A percentile compares a stretch with the other conserved stretches of the same genome.
Evolutionary conservation across 2,113 vertebrate genomes (phyloP).

Genomic region (Elephantulus edwardii): DNA sequence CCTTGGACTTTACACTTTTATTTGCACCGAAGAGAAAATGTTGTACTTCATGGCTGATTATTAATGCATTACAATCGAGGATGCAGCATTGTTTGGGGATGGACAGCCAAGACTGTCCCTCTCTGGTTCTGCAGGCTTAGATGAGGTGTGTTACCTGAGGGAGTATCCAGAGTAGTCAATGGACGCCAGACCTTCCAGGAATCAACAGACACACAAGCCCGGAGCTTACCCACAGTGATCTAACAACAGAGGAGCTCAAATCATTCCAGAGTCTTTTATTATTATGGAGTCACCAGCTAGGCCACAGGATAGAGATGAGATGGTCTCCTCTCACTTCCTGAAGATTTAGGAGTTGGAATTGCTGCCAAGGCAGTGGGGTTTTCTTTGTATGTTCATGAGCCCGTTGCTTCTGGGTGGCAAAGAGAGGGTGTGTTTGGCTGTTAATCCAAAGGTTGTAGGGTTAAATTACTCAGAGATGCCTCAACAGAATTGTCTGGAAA

Average conservation of each 20-base stretch:
- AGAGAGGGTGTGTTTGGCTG: neutral
- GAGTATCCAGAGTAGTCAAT: neutral
- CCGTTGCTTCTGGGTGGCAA: neutral
- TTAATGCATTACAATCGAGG: too few species aligned
- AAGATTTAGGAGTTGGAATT: too few species aligned
- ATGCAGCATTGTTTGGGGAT: neutral
- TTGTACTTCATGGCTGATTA: neutral
- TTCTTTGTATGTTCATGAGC: neutral
- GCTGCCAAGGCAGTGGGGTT: too few species aligned
- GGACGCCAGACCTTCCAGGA: too few species aligned
- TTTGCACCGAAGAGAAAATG: neutral
- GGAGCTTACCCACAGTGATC: too few species aligned
- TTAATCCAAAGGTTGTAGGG: neutral
- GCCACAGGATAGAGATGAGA: too few species aligned
- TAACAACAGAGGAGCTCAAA: neutral
- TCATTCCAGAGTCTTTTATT: too few species aligned
- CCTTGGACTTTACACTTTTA: neutral
- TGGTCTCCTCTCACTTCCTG: too few species aligned
- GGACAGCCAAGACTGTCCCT: neutral
- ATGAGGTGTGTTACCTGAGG: accelerated
- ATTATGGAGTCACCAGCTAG: too few species aligned
- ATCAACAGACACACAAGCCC: too few species aligned
- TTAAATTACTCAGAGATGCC: neutral
- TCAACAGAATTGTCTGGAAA: neutral
- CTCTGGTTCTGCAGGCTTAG: neutral